phyloP scores from a whole-genome alignment of 2,113 vertebrate genomes.

The Zosterops hypoxanthus region DNA sequence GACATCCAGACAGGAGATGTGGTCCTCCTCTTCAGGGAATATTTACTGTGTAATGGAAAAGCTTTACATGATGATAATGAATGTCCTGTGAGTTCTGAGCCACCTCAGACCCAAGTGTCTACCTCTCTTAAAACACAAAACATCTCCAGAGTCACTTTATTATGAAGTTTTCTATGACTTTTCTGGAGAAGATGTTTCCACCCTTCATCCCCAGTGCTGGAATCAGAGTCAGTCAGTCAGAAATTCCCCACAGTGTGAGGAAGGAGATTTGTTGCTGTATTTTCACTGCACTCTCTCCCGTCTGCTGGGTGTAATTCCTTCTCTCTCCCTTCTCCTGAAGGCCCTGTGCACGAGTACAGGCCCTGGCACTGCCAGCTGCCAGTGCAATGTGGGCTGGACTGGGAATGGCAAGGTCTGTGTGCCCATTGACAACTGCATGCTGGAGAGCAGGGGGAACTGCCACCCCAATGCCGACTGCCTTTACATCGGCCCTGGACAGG shows the following conservation, averaged over 20 bases:
- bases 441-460: slow-evolving; percentile 83
- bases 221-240: neutral
- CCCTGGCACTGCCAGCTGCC: slow-evolving; percentile 76
- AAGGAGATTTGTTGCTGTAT: neutral
- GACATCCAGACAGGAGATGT: neutral
- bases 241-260: neutral
- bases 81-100: neutral
- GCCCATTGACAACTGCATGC: slow-evolving; percentile 86
- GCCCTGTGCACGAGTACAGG: slow-evolving; percentile 81
- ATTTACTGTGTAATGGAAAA: neutral
- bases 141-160: neutral
- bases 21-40: neutral
- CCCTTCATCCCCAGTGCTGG: neutral
- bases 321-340: slow-evolving; percentile 66
- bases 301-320: neutral
- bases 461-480: slow-evolving; percentile 82
- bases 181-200: neutral
- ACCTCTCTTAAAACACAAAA: neutral
- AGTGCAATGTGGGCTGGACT: slow-evolving; percentile 87
- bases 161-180: neutral
- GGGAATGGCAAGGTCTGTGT: slow-evolving; percentile 87
- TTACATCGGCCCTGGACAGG: slow-evolving; percentile 88
- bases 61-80: neutral
- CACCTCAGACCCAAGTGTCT: neutral
- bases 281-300: neutral